phyloP scores from a whole-genome alignment of 1,140 invertebrate genomes.

The Brachionus sp. region DNA sequence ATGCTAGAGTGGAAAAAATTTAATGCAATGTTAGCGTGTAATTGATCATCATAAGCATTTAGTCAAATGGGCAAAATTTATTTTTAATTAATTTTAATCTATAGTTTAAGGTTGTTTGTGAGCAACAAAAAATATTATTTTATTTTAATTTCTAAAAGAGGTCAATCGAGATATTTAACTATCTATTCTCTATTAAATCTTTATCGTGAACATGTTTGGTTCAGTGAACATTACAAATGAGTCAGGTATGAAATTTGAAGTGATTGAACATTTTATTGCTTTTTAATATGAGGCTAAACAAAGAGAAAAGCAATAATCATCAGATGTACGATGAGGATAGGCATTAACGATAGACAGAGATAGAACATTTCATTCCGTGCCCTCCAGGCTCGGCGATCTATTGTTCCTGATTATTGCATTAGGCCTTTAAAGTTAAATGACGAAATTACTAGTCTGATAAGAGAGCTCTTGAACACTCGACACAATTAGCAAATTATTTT shows the following conservation, averaged over 20 bases:
- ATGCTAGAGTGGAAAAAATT: background rate
- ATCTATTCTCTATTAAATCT: conserved; percentile 15
- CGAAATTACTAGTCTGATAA: background rate
- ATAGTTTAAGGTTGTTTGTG: conserved; percentile 1
- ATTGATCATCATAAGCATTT: background rate
- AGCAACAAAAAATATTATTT: background rate
- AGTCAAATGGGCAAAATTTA: background rate
- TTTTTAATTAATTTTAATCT: conserved; percentile 13
- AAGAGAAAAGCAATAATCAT: background rate
- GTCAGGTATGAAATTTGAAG: background rate
- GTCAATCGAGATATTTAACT: conserved; percentile 7
- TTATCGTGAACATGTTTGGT: background rate
- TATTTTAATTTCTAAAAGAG: background rate
- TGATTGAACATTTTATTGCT: background rate
- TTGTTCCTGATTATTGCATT: background rate
- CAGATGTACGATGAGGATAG: background rate
- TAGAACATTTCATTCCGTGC: background rate
- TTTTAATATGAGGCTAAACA: background rate
- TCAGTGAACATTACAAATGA: conserved; percentile 27
- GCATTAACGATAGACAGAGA: background rate
- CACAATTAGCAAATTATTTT: background rate
- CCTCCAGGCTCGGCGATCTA: background rate
- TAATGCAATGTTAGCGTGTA: background rate
- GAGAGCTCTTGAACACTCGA: background rate
- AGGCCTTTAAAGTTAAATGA: background rate